Evolutionary conservation across 2,113 vertebrate species (phyloP), one percentile per base, ranked within the genome.

Genomic region (Montifringilla adamsi): DNA sequence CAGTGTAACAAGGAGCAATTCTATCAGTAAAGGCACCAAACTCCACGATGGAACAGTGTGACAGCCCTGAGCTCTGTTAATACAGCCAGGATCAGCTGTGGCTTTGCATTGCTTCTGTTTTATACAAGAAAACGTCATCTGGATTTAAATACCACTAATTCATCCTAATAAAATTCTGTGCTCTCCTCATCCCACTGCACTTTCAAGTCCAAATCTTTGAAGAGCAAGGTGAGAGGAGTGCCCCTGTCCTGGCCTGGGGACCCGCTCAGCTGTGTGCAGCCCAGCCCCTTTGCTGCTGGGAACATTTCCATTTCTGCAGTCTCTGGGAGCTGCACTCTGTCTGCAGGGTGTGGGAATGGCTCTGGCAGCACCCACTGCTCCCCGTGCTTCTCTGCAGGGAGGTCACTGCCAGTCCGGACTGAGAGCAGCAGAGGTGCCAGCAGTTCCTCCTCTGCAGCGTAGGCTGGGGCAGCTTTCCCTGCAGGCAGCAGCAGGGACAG

Each of bases 171-270:
- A 53, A 59, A n/a, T 5, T 19, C 24, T 0, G 31, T 56, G 28
- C 26, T 80, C 14, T 86, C 91, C 22, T 97, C 19, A 53, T 98
- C 97, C 97, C 97, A 98, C 70, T 96, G 95, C 43, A 98, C 89
- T 2, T 94, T 98, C 58, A 98, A 87, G 63, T 96, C 97, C 97
- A 98, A 50, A n/a, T 93, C 96, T 87, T 84, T 96, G 94, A 98
- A 98, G 6, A 98, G 69, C 30, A 33, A 23, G 16, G 69, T 3
- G 52, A 97, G 85, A 64, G 91, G 55, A 37, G 53, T 64, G 46
- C 2, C 33, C 2, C 2, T 39, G 67, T 62, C 53, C 24, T 0
- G 5, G 7, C 11, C 62, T 2, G 49, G 63, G 70, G n/a, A 6
- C 47, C 27, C 1, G 11, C 11, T 37, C 67, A 73, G 78, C 11